Percentiles rank a stretch among this genome's conserved stretches.
Evolutionary conservation across 2,888 invertebrate species (phyloP).

Genomic region (Entomobrya multifasciata): DNA sequence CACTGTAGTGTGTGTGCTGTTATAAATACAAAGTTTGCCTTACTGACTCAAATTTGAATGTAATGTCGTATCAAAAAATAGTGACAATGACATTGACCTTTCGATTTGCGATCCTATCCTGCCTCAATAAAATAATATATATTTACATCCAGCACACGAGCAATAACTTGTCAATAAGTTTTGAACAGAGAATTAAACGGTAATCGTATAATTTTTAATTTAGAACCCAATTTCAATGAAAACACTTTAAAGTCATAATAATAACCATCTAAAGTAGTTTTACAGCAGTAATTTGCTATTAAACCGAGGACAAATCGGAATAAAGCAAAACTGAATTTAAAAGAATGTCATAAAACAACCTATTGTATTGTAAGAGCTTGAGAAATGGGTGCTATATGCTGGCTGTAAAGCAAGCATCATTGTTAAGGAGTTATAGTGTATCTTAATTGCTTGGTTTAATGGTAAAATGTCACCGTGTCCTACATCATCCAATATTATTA

Average conservation of each 20-base stretch:
- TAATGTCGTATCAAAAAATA: not conserved
- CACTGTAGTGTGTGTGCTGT: conserved; percentile 20
- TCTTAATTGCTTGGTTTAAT: conserved; percentile 27
- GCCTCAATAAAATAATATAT: too few species aligned
- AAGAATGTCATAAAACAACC: conserved; percentile 1
- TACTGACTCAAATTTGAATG: conserved; percentile 51
- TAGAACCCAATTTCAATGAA: too few species aligned
- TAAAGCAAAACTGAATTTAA: not conserved
- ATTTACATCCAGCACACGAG: too few species aligned
- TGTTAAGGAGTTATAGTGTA: conserved; percentile 23
- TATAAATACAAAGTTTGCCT: conserved; percentile 27
- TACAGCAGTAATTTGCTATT: too few species aligned
- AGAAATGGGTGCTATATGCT: conserved; percentile 24
- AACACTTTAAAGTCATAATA: too few species aligned
- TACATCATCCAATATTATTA: conserved; percentile 18
- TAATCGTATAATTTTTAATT: too few species aligned
- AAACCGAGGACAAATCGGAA: not conserved
- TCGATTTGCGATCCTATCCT: too few species aligned
- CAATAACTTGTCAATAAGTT: too few species aligned
- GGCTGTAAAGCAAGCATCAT: conserved; percentile 12
- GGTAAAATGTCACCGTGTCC: conserved; percentile 37
- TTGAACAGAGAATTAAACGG: too few species aligned
- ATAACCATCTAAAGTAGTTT: too few species aligned
- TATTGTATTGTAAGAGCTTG: not conserved
- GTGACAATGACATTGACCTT: conserved; percentile 58